Percentiles rank a stretch among this genome's conserved stretches.
Conservation (phyloP, 2,797 vertebrate species). For the Chiloscyllium punctatum region DNA sequence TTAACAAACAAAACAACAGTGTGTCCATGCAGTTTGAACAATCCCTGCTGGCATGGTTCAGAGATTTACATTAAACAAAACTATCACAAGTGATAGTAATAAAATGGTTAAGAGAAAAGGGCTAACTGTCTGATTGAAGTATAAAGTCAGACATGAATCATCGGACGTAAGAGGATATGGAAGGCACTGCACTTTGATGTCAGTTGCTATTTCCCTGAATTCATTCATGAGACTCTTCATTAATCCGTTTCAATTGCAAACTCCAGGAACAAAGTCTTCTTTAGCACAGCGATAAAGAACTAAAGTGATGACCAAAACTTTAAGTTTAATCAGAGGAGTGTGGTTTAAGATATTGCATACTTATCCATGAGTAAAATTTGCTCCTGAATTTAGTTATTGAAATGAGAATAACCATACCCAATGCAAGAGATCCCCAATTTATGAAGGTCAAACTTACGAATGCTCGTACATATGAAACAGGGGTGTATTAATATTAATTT, state of each 20-base stretch:
- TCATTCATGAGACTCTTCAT: background rate
- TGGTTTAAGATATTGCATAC: background rate
- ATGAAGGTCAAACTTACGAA: too few relatives aligned
- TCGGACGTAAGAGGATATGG: background rate
- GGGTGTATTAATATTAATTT: too few relatives aligned
- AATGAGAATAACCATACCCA: background rate
- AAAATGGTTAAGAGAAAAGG: background rate
- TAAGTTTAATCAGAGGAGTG: background rate
- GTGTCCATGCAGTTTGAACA: background rate
- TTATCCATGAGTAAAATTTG: background rate
- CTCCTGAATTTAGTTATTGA: background rate
- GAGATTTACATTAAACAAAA: background rate
- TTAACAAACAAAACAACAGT: conserved; percentile 3
- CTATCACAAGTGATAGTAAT: background rate
- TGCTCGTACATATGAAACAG: too few relatives aligned
- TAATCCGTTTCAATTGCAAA: background rate
- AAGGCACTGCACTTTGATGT: background rate
- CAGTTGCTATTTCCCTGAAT: background rate
- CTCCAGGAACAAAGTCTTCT: background rate
- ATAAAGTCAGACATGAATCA: background rate
- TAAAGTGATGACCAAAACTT: background rate
- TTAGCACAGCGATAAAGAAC: background rate
- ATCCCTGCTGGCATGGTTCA: background rate
- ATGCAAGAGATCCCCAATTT: too few relatives aligned
- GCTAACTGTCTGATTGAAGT: background rate